Conservation (phyloP, 2,888 invertebrate species). For the Polyploca ridens region DNA sequence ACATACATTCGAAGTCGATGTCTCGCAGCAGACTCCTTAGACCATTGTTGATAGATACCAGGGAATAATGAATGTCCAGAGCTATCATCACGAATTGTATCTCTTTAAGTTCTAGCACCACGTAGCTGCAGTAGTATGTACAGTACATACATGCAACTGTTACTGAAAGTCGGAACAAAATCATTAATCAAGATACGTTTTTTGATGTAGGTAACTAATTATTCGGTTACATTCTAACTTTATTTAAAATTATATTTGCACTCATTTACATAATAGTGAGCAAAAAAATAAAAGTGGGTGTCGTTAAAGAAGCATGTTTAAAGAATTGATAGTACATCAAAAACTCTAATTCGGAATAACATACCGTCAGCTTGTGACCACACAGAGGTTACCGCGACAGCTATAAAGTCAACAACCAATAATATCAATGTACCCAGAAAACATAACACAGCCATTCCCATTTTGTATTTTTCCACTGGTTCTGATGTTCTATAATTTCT, state of each 20-base stretch:
- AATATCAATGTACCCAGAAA: constrained; percentile 17
- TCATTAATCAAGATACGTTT: too few relatives aligned
- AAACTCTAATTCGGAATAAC: too few relatives aligned
- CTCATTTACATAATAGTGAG: too few relatives aligned
- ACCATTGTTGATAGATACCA: constrained; percentile 63
- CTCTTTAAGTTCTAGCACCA: constrained; percentile 47
- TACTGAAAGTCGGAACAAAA: constrained; percentile 32
- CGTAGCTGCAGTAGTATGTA: constrained; percentile 37
- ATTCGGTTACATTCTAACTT: too few relatives aligned
- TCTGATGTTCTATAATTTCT: constrained; percentile 23
- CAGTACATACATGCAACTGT: constrained; percentile 30
- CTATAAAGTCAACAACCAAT: background rate
- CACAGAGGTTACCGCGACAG: background rate
- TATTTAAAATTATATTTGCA: too few relatives aligned
- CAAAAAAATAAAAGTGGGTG: too few relatives aligned
- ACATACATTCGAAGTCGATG: constrained; percentile 10
- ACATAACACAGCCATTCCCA: constrained; percentile 17
- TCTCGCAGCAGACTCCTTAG: constrained; percentile 34
- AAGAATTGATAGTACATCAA: too few relatives aligned
- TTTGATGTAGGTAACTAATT: too few relatives aligned
- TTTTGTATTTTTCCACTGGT: constrained; percentile 21
- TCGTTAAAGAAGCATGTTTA: too few relatives aligned
- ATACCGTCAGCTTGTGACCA: background rate
- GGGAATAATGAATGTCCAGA: constrained; percentile 65
- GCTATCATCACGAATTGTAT: constrained; percentile 72